Conservation (phyloP, 2,113 vertebrate genomes). For the Corvus moneduloides region DNA sequence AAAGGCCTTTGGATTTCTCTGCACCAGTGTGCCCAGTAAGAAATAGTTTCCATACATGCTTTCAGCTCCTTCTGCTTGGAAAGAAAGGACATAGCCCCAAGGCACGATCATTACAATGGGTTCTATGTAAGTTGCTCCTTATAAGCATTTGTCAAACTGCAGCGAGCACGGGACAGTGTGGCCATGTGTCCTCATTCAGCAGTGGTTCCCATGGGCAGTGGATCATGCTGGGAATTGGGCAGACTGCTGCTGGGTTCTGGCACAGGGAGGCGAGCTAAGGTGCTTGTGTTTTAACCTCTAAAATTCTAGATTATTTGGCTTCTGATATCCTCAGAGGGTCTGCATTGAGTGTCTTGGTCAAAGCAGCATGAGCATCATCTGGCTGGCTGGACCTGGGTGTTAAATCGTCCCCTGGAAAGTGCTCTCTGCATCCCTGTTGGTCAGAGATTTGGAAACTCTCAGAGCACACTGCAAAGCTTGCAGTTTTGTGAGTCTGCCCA, state of each 20-base stretch:
- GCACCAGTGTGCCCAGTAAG: background rate
- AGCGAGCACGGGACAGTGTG: background rate
- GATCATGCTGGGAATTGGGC: background rate
- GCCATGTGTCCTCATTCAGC: background rate
- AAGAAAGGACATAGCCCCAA: conserved; percentile 18
- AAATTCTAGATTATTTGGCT: background rate
- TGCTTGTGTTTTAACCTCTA: background rate
- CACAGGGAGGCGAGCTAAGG: background rate
- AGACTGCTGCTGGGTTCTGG: background rate
- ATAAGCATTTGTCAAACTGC: background rate
- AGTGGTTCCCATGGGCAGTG: background rate
- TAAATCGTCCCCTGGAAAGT: background rate
- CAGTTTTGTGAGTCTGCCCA: background rate
- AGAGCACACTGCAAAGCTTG: background rate
- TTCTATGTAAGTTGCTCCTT: background rate
- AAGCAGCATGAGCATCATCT: background rate
- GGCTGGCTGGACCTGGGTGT: background rate
- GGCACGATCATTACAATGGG: background rate
- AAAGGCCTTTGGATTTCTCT: background rate
- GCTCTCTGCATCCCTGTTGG: background rate
- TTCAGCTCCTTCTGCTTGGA: conserved; percentile 18
- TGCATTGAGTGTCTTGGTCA: background rate
- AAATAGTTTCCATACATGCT: conserved; percentile 31
- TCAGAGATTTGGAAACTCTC: background rate
- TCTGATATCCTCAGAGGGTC: background rate